Evolutionary conservation across 2,888 invertebrate genomes (phyloP).

Genomic region (Bellardia pandia): DNA sequence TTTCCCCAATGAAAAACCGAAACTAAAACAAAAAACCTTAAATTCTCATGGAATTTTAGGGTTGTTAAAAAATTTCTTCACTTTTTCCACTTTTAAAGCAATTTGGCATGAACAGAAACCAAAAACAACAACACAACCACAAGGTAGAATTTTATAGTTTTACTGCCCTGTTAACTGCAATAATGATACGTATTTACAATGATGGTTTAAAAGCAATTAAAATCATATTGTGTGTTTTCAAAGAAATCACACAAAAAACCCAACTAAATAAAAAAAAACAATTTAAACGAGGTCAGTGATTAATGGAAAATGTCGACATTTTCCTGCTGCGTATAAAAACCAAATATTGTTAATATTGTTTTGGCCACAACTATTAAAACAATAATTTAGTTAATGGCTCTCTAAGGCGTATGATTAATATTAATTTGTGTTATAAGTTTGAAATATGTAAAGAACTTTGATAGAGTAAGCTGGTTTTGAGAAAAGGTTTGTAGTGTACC

Average conservation of each 20-base stretch:
- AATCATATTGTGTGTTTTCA: conserved; percentile 47
- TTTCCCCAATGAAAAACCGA: too few relatives aligned
- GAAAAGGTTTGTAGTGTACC: too few relatives aligned
- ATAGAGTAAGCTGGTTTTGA: too few relatives aligned
- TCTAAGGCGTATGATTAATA: conserved; percentile 44
- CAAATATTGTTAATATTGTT: not conserved
- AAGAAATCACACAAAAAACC: not conserved
- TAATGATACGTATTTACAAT: conserved; percentile 50
- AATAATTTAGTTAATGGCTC: conserved; percentile 27
- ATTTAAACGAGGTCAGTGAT: conserved; percentile 58
- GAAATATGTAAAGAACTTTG: too few relatives aligned
- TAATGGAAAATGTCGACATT: conserved; percentile 38
- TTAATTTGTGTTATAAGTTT: not conserved
- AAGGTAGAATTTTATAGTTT: conserved; percentile 30
- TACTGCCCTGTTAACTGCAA: conserved; percentile 45
- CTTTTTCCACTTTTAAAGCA: not conserved
- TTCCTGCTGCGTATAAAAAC: not conserved
- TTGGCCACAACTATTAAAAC: not conserved
- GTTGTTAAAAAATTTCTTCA: not conserved
- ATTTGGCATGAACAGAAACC: not conserved
- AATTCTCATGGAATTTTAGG: too few relatives aligned
- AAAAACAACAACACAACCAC: not conserved
- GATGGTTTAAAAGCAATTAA: conserved; percentile 63
- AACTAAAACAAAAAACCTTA: too few relatives aligned
- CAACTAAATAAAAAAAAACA: not conserved